These are phyloP conservation scores for Chloropsis hardwickii DNA, from an alignment of 2,113 vertebrate genomes.

Conservation along the genomic window DNA sequence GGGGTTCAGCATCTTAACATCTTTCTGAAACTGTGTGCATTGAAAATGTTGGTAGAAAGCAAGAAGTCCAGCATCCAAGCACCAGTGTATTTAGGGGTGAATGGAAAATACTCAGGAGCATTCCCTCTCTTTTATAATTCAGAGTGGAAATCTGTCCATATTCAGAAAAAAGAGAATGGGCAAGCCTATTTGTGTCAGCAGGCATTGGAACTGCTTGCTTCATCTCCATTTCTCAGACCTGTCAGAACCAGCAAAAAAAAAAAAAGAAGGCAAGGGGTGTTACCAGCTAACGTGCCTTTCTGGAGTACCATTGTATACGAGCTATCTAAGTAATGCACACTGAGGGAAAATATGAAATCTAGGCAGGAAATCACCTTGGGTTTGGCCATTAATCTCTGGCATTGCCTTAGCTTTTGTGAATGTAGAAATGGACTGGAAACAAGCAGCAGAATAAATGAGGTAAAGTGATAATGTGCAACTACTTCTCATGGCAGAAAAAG, in stretches of 20 bases:
- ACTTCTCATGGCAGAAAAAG: not conserved
- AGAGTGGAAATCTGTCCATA: not conserved
- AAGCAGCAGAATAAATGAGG: not conserved
- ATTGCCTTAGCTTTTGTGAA: not conserved
- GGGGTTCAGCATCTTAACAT: not conserved
- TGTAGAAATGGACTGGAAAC: not conserved
- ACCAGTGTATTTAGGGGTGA: not conserved
- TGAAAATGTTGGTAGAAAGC: not conserved
- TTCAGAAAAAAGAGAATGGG: not conserved
- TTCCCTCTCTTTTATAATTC: not conserved
- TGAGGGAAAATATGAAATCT: not conserved
- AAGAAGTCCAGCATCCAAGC: not conserved
- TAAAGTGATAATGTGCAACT: not conserved
- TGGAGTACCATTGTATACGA: rapidly evolving
- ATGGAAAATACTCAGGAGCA: not conserved
- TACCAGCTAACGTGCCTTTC: not conserved
- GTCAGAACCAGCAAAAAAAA: not conserved
- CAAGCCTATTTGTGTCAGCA: not conserved
- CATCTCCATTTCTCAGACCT: not conserved
- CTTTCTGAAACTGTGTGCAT: not conserved
- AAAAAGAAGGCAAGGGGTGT: not conserved
- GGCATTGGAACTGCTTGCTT: not conserved
- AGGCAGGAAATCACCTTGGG: not conserved
- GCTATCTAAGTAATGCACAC: rapidly evolving
- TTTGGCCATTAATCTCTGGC: not conserved